Base-by-base conservation (phyloP, 2,888 invertebrate genomes). In the Philaethria dido region DNA sequence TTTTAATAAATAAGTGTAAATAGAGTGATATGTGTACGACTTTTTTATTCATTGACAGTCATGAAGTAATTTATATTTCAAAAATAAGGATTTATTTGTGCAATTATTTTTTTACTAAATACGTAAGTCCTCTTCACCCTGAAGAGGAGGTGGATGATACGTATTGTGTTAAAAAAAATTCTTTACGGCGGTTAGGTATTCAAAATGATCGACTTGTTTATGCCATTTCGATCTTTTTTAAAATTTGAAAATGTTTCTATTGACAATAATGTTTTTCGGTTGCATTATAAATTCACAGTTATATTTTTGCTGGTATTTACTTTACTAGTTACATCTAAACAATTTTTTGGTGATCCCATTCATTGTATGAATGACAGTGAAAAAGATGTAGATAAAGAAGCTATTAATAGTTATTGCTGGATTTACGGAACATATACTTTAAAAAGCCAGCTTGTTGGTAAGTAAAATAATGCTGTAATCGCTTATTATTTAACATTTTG, bases 261-360 rank as follows among this genome's bases (percentile, higher is more conserved):
- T 16, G 96, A 97, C 79, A 96, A 96, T 81, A 94, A 94, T 76
- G 93, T 96, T 11, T 97, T 96, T 81, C 94, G 95, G 47, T 89
- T 97, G 80, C 96, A 97, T 84, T 96, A 96, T 80, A 95, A 95
- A 80, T 92, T 94, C 39, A 96, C 96, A 0, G 95, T 95, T 59
- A 93, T 95, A 61, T 92, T 97, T 78, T 87, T 97, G 69, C 87
- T 97, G 45, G 93, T 95, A 20, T 96, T 95, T 84, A 95, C 96
- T 0, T 87, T 97, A 76, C 82, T 97, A 75, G 94, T 97, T 54
- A 96, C 96, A 25, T 95, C 96, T 14, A 96, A 96, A 78, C 96
- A 97, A 83, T 97, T 96, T 87, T 97, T 97, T 76, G 97, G 97
- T 0, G 96, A 97, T 76, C 97, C 97, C 0, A 97, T 98, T 61